These are phyloP conservation scores for Bucco capensis DNA, from an alignment of 2,113 vertebrate species.

Conservation along the genomic window DNA sequence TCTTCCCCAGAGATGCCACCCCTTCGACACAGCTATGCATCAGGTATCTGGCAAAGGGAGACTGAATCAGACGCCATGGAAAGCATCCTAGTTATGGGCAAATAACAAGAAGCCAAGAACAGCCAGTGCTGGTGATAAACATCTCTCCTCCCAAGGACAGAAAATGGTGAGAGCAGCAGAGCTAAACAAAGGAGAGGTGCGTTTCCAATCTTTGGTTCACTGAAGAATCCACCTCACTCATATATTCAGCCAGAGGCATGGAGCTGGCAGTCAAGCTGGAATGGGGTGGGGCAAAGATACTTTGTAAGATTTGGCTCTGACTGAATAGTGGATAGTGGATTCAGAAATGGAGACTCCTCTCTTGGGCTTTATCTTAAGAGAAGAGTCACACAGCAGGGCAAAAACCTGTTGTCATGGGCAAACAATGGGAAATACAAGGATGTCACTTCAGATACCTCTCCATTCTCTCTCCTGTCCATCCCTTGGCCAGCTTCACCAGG, in stretches of 20 bases:
- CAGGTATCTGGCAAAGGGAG: background rate
- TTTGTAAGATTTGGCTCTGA: background rate
- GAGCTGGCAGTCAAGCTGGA: background rate
- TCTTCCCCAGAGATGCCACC: background rate
- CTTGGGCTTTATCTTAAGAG: background rate
- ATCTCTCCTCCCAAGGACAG: background rate
- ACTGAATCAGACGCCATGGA: rapidly evolving
- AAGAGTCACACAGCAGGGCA: background rate
- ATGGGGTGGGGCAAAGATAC: rapidly evolving
- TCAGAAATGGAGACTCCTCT: background rate
- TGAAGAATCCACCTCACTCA: background rate
- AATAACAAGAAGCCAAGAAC: background rate
- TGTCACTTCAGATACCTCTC: background rate
- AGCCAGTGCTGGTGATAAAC: background rate
- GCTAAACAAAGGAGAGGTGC: background rate
- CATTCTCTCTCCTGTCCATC: background rate
- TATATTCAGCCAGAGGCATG: background rate
- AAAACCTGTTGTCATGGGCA: background rate
- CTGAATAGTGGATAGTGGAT: background rate
- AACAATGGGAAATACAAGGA: rapidly evolving
- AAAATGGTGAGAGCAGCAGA: background rate
- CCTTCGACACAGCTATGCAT: background rate
- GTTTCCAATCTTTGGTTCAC: background rate
- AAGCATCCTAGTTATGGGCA: background rate
- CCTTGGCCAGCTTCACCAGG: background rate